Base-by-base conservation (phyloP, 2,888 invertebrate genomes). In the Epiblema foenella region DNA sequence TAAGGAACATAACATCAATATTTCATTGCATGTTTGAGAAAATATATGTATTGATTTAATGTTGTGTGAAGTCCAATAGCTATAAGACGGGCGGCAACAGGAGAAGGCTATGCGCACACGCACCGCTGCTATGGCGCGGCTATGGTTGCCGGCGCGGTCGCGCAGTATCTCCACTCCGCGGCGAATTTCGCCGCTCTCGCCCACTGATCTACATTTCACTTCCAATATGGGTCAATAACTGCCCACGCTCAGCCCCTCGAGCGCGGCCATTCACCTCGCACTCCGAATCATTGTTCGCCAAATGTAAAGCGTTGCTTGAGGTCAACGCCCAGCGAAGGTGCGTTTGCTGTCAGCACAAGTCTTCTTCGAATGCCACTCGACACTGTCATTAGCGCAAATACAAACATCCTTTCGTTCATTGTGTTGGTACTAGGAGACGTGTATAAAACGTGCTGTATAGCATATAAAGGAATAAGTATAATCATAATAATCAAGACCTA, bases 171-270 rank as follows among this genome's bases (percentile, higher is more conserved):
- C 81, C 85, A 83, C 86, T 89, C 87, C 83, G 86, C 88, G 79
- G 89, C 88, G 83, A 91, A 92, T 86, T 93, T 91, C 90, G 92
- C 91, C 91, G 90, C 91, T 90, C 89, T 93, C 93, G 93, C 93
- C 94, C 93, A 94, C 93, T 94, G 93, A 93, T 93, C 93, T 93
- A 94, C 93, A 93, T 94, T 93, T 93, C 89, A 92, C 92, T 88
- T 87, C 86, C 85, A 92, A 93, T 93, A 93, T 93, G 90, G 93
- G 93, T 93, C 93, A 92, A 93, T 93, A 93, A 93, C 93, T 93
- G 93, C 92, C 93, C 91, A 93, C 93, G 91, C 93, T 89, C 89
- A 88, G 91, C 91, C 92, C 92, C 92, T 88, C 89, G 89, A 81
- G 84, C 86, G 87, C 88, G 93, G 92, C 86, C 93, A 78, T 93